These are phyloP conservation scores for Acrobeloides nanus DNA, from an alignment of 2,888 invertebrate species.

Conservation along the genomic window DNA sequence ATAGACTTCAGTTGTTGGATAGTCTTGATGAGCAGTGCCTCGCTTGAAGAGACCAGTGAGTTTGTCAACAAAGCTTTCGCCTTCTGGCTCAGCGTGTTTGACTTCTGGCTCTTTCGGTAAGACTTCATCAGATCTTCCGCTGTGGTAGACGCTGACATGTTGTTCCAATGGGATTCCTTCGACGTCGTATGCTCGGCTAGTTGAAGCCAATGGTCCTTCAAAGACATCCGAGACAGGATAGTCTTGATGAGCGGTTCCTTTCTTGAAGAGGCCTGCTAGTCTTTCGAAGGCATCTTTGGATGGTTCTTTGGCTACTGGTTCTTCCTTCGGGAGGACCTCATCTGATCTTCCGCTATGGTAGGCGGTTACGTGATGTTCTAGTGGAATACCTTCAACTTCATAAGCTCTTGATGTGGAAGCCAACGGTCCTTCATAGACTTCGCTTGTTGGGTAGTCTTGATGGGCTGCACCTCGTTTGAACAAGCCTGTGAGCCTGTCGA, in stretches of 20 bases:
- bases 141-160: conserved; percentile 25
- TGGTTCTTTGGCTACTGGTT: conserved; percentile 4
- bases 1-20: conserved; percentile 27
- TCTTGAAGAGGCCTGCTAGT: too few species aligned
- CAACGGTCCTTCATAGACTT: conserved; percentile 28
- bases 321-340: conserved; percentile 12
- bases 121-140: conserved; percentile 20
- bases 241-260: too few species aligned
- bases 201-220: conserved; percentile 12
- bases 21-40: conserved; percentile 25
- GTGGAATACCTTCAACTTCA: conserved; percentile 24
- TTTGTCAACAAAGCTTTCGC: conserved; percentile 13
- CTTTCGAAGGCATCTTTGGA: conserved; percentile 7
- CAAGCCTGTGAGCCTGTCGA: conserved; percentile 17
- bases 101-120: conserved; percentile 11
- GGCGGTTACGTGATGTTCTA: conserved; percentile 17
- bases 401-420: conserved; percentile 7
- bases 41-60: conserved; percentile 22
- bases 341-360: conserved; percentile 25
- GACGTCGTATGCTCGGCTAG: conserved; percentile 11
- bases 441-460: conserved; percentile 28
- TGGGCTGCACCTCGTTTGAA: conserved; percentile 29
- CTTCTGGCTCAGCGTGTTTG: conserved; percentile 20
- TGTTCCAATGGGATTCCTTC: conserved; percentile 16
- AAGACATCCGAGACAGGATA: conserved; percentile 17